Percentiles rank a stretch among this genome's conserved stretches.
Evolutionary conservation across 2,797 vertebrate genomes (phyloP).

Genomic region (Eidolon dupreanum): DNA sequence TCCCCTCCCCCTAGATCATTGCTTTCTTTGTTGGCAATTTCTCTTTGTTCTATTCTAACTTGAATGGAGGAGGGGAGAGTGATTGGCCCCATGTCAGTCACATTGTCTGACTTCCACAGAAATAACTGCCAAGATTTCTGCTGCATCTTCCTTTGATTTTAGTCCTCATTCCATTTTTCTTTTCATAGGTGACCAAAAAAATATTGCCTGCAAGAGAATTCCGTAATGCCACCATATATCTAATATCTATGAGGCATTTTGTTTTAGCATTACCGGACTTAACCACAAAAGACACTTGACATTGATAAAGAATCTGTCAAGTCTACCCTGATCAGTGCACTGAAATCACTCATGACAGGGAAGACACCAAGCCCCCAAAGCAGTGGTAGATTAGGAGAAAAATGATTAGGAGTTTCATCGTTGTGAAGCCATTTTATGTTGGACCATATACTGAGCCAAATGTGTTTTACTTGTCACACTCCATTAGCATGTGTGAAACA

Average conservation of each 20-base stretch:
- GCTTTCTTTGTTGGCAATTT: constrained; percentile 81
- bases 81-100: constrained; percentile 82
- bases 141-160: constrained; percentile 83
- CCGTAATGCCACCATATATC: constrained; percentile 83
- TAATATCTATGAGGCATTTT: constrained; percentile 84
- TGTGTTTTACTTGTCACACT: constrained; percentile 82
- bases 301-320: constrained; percentile 87
- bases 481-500: constrained; percentile 84
- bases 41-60: constrained; percentile 84
- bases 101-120: constrained; percentile 81
- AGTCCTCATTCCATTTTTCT: constrained; percentile 83
- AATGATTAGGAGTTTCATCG: constrained; percentile 73
- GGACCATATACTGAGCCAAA: constrained; percentile 77
- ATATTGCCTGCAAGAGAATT: constrained; percentile 84
- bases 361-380: constrained; percentile 75
- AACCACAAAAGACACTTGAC: constrained; percentile 86
- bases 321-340: constrained; percentile 80
- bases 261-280: constrained; percentile 85
- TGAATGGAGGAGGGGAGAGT: constrained; percentile 74
- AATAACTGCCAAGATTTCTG: constrained; percentile 80
- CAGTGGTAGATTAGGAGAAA: constrained; percentile 81
- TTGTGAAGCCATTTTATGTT: constrained; percentile 81
- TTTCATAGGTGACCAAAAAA: constrained; percentile 81
- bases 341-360: constrained; percentile 84
- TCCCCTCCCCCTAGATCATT: constrained; percentile 66